Evolutionary conservation across 2,888 invertebrate genomes (phyloP), one percentile per base, ranked within the genome.

Genomic region (Taphrorychus bicolor): DNA sequence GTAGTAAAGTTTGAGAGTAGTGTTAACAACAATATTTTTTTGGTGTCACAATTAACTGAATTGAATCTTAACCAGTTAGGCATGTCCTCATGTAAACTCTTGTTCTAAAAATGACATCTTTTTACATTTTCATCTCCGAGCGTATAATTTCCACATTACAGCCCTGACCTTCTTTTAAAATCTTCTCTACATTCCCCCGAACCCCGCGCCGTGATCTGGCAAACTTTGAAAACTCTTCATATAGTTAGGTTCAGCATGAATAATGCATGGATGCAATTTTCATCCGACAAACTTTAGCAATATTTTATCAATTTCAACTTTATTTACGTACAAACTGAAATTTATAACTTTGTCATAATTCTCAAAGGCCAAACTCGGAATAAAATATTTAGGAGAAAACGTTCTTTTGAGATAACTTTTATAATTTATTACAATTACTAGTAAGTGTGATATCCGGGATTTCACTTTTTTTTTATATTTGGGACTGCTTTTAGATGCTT

Each of bases 301-400:
- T 83, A 83, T 83, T 83, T 83, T 83, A 83, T 83, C 83, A 83
- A 83, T 83, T 83, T 82, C 80, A 82, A 83, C 82, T 83, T 83
- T 83, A 83, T 83, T 83, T 83, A 83, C 82, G 83, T 82, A 82
- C 82, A 83, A 83, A 83, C 82, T 82, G 80, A 80, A 83, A 82
- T 83, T 82, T 82, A 82, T 82, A 82, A 82, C 82, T 79, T 78
- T 77, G 80, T 81, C 81, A 80, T 82, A 81, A 82, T 81, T 80
- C 78, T 75, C 74, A 72, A 73, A 76, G 70, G 74, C 71, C 71
- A 72, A 73, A 74, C 72, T 70, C 56, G 51, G 72, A 72, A 73
- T 71, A 75, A 74, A 71, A 73, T 73, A 73, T 73, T 73, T 70
- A 65, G 45, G 63, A 60, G 49, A 23, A 59, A 68, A 69, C 24